Evolutionary conservation across 2,113 vertebrate species (phyloP), one percentile per base, ranked within the genome.

Genomic region (Electrona antarctica): DNA sequence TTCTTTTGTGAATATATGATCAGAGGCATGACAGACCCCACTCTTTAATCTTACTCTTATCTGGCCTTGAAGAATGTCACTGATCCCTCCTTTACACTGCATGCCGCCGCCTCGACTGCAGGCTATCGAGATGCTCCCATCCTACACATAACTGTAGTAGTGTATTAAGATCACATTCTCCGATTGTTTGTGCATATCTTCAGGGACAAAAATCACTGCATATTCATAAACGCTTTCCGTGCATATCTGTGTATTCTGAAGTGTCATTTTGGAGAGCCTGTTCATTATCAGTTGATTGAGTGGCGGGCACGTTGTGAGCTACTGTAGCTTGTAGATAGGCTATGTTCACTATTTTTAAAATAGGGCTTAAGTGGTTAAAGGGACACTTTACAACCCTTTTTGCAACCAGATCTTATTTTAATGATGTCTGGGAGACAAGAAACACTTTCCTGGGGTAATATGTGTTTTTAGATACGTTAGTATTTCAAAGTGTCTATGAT

Each of bases 1-100:
- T 84, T 87, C 87, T 85, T 89, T 88, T 89, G 87, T 90, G 90
- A 92, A 89, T 90, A 85, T 84, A 86, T 92, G 89, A 90, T 90
- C 90, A 90, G 87, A 90, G 81, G 73, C 63, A 52, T 60, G 78
- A 83, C 89, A 88, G 85, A 76, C 67, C 56, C 33, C 6, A 69
- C 21, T 89, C 85, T 90, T 89, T 90, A 89, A 92, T 90, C 85
- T 90, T 85, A 83, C 86, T 76, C 81, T 21, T 21, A 21, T 21
- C 21, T 85, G 86, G 87, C 89, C 86, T 88, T 90, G 88, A 90
- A 89, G 90, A 89, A 89, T 85, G 82, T 85, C 88, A 85, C 82
- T 89, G 84, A 86, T 85, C 85, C 74, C 72, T 45, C 21, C 29
- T 9, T 48, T 29, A 2, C 41, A 4, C 50, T 66, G 41, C 11